Evolutionary conservation across 2,113 vertebrate species (phyloP).

Genomic region (Oxyura jamaicensis): DNA sequence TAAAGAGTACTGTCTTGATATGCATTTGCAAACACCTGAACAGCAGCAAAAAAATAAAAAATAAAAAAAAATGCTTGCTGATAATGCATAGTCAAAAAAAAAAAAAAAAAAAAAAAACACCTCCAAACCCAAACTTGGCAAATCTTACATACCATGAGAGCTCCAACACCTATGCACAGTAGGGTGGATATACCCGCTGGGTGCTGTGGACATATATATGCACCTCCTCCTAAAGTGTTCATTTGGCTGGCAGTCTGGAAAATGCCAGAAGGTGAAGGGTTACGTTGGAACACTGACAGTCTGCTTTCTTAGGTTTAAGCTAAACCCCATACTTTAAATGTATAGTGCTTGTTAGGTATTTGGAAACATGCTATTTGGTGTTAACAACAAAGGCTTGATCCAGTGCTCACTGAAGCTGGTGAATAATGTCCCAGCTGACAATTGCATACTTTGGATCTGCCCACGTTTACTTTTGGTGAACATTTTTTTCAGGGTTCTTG

Average conservation of each 20-base stretch:
- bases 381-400: background rate
- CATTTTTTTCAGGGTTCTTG: background rate
- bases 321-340: background rate
- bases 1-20: background rate
- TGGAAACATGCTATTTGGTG: background rate
- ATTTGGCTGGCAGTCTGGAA: conserved; percentile 78
- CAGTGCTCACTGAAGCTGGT: background rate
- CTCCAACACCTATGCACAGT: conserved; percentile 77
- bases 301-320: conserved; percentile 50
- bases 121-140: conserved; percentile 65
- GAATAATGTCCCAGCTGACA: background rate
- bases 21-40: conserved; percentile 37
- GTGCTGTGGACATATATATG: conserved; percentile 70
- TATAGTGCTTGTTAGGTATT: background rate
- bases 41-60: background rate
- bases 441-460: fast-evolving
- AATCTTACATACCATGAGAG: conserved; percentile 76
- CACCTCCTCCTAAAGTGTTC: conserved; percentile 76
- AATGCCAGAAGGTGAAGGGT: conserved; percentile 77
- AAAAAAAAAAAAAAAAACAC: conserved; percentile 6
- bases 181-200: conserved; percentile 73
- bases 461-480: background rate
- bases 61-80: conserved; percentile 20
- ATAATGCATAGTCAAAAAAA: conserved; percentile 48
- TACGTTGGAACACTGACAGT: conserved; percentile 64